Evolutionary conservation across 2,888 invertebrate species (phyloP), one percentile per base, ranked within the genome.

Genomic region (Acleris emargana): DNA sequence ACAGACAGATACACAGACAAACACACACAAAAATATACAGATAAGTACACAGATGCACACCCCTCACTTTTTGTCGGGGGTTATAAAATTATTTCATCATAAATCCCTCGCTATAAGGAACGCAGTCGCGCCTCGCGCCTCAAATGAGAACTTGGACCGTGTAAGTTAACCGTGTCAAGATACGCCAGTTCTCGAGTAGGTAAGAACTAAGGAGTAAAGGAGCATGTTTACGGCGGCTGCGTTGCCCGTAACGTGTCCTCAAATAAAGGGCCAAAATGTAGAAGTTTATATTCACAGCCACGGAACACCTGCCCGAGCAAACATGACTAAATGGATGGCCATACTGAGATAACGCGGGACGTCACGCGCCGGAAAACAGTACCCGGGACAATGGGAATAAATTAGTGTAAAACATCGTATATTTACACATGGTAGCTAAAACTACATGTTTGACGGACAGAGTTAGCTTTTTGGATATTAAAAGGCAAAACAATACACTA

Each of bases 281-380:
- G 67, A 73, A 74, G 70, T 77, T 75, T 76, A 75, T 76, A 79
- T 78, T 78, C 76, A 73, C 67, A 73, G 73, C 73, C 76, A 77
- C 73, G 73, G 55, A 74, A 70, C 80, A 81, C 79, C 79, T 77
- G 78, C 72, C 69, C 66, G 70, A 68, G 75, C 72, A 76, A 73
- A 72, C 71, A 73, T 69, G 58, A 68, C 69, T 54, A 64, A 74
- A 76, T 74, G 71, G 75, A 74, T 71, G 67, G 72, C 63, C 68
- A 70, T 70, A 71, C 64, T 53, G 69, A 75, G 80, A 79, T 78
- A 79, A 75, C 73, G 73, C 60, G 62, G 71, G 71, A 69, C 71
- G 72, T 57, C 60, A 55, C 54, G 69, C 72, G 71, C 71, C 69
- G 70, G 71, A 71, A 73, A 76, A 78, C 72, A 74, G 75, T 76